Percentiles rank a stretch among this genome's conserved stretches.
These are phyloP conservation scores for Dicaeum eximium DNA, from an alignment of 2,113 vertebrate species.

Conservation along the genomic window DNA sequence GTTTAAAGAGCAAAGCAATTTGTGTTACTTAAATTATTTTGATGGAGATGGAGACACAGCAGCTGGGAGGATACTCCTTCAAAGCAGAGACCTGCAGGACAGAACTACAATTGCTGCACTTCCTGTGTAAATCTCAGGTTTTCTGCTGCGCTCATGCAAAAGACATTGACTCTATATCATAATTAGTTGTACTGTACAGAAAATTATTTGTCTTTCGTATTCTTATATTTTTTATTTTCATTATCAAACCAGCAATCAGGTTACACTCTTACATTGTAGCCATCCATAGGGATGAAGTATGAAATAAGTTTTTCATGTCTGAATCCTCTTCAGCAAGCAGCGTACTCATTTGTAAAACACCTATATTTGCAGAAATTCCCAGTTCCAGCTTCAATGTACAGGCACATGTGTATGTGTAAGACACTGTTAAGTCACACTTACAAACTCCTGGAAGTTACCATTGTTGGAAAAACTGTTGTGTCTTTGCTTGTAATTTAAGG, in stretches of 20 bases:
- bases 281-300: background rate
- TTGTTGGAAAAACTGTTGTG: background rate
- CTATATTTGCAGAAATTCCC: background rate
- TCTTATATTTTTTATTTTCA: background rate
- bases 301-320: background rate
- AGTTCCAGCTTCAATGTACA: background rate
- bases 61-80: background rate
- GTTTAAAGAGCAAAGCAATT: background rate
- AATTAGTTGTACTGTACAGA: background rate
- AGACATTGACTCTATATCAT: background rate
- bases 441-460: background rate
- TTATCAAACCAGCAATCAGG: background rate
- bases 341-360: background rate
- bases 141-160: background rate
- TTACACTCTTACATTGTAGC: background rate
- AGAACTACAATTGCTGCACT: background rate
- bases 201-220: background rate
- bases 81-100: background rate
- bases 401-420: background rate
- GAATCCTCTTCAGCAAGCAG: background rate
- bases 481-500: background rate
- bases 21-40: background rate
- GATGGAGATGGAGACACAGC: background rate
- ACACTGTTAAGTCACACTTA: background rate
- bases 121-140: background rate